Base-by-base conservation (phyloP, 2,797 vertebrate species). In the Labroides dimidiatus region DNA sequence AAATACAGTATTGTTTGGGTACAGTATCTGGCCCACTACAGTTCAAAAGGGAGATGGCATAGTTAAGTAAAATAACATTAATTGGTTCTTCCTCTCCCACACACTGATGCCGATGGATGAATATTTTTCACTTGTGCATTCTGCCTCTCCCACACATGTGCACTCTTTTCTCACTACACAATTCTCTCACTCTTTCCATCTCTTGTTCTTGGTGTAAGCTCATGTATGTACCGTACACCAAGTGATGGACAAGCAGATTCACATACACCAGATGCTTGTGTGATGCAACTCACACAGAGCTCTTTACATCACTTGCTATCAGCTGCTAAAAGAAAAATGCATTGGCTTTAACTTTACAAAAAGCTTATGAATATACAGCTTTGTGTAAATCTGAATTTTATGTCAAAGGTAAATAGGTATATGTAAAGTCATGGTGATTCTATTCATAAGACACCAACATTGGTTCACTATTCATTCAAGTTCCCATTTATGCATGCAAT, bases 21-120 rank as follows among this genome's bases (percentile, higher is more conserved):
- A 8, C 44, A 24, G 6, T 49, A 41, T 27, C 37, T 13, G 17
- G 9, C 62, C 19, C 15, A 4, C 7, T 48, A 65, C 43, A 19
- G 75, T 14, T 51, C 20, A 19, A 47, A 48, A 68, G 63, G 37
- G 52, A 77, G 45, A 61, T 16, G 80, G 24, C 19, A 72, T 64
- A 81, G 67, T 53, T 71, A 85, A 80, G 67, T 75, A 54, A 75
- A 88, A 86, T 68, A 39, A 67, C 71, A 84, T 86, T 88, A 91
- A 93, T 89, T 91, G 80, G 73, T 76, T 86, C 66, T 78, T 88
- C 77, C 66, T 92, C 90, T 91, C 86, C 93, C 88, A 92, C 91
- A 89, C 87, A 61, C 62, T 82, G 88, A 89, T 21, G 59, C 80
- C 69, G 76, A 86, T 70, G 60, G 87, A 90, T 90, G 88, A 92